Base-by-base conservation (phyloP, 2,797 vertebrate species). In the Anguilla pacifica region DNA sequence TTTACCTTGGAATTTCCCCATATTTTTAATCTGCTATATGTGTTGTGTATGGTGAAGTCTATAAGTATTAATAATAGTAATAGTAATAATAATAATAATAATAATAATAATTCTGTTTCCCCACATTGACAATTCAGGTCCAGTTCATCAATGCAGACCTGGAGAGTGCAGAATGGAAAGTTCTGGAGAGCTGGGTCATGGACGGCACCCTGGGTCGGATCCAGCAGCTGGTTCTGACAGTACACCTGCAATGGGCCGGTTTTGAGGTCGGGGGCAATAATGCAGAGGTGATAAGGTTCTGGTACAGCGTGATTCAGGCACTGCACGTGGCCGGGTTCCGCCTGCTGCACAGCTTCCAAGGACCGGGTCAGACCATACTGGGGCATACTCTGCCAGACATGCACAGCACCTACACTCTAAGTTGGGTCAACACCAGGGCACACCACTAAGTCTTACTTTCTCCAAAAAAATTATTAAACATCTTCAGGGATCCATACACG, bases 191-290 rank as follows among this genome's bases (percentile, higher is more conserved):
- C 91, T 96, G 95, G 95, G 93, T 95, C 31, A 92, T 95, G 87
- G 90, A 89, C 1, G 96, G 94, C 85, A 95, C 91, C 72, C 89
- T 96, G 82, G 89, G 90, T 72, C 89, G 85, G 15, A 90, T 97
- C 89, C 94, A 93, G 92, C 95, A 96, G 92, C 92, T 96, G 90
- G 93, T 97, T 87, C 90, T 94, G 84, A 94, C 91, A 4, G 88
- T 96, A 86, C 95, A 96, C 93, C 93, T 97, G 88, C 95, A 96
- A 31, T 96, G 96, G 96, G 94, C 95, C 0, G 95, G 96, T 43
- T 97, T 97, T 88, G 96, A 96, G 90, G 95, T 97, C 86, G 94
- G 93, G 11, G 96, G 95, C 46, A 92, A 89, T 0, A 87, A 95
- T 0, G 92, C 94, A 46, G 95, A 96, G 51, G 96, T 96, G 88